Percentiles rank a stretch among this genome's conserved stretches.
Conservation (phyloP, 2,797 vertebrate species). For the Tachyglossus aculeatus region DNA sequence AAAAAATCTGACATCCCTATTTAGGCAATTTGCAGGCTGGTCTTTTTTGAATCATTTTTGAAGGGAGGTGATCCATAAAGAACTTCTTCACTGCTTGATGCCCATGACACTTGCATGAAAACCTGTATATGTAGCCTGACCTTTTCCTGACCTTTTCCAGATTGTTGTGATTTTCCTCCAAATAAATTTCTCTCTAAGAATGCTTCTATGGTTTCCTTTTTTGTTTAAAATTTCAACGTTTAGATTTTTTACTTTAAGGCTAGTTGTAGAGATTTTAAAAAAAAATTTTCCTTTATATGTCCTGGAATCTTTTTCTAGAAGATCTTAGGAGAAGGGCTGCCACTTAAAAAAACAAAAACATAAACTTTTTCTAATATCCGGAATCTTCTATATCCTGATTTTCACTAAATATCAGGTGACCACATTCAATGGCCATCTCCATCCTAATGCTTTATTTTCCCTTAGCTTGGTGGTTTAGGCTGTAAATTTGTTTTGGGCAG, state of each 20-base stretch:
- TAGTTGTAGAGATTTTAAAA: background rate
- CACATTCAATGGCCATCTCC: too few relatives aligned
- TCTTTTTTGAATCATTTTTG: conserved; percentile 43
- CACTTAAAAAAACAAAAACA: too few relatives aligned
- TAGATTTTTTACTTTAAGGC: background rate
- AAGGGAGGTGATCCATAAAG: conserved; percentile 25
- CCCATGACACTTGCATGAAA: conserved; percentile 32
- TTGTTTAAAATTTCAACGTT: conserved; percentile 9
- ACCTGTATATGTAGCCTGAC: background rate
- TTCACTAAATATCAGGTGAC: too few relatives aligned
- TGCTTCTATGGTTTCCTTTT: background rate
- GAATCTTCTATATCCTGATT: too few relatives aligned
- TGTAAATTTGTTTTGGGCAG: too few relatives aligned
- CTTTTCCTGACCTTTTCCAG: conserved; percentile 9
- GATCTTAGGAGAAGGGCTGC: too few relatives aligned
- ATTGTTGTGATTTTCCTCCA: background rate
- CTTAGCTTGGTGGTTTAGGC: too few relatives aligned
- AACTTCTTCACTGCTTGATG: conserved; percentile 19
- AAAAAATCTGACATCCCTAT: conserved; percentile 33
- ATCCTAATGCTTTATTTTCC: too few relatives aligned
- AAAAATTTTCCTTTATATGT: background rate
- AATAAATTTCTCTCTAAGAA: conserved; percentile 22
- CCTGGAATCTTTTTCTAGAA: too few relatives aligned
- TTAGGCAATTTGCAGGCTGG: conserved; percentile 9
- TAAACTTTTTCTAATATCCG: too few relatives aligned